Evolutionary conservation across 1,140 invertebrate genomes (phyloP).

Genomic region (Acromyrmex heyeri): DNA sequence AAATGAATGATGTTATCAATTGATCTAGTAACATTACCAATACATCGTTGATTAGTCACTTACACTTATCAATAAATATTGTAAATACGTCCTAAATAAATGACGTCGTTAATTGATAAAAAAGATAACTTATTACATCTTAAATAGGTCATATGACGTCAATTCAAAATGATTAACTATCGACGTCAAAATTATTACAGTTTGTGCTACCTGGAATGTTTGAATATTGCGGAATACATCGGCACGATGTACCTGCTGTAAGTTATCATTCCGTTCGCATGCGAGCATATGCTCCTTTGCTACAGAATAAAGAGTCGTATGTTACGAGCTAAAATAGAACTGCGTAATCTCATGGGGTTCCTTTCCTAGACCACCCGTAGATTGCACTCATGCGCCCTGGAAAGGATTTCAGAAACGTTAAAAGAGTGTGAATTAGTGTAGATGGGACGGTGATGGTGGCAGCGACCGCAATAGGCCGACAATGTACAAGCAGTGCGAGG

Average conservation of each 20-base stretch:
- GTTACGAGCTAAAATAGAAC: conserved; percentile 22
- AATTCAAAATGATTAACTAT: no score
- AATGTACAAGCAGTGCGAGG: conserved; percentile 34
- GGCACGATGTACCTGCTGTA: no score
- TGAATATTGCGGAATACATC: background rate
- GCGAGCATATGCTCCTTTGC: conserved; percentile 2
- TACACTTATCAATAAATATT: no score
- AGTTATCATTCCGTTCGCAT: conserved; percentile 40
- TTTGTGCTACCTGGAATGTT: no score
- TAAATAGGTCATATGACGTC: no score
- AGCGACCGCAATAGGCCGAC: background rate
- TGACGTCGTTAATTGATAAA: no score
- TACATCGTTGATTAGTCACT: no score
- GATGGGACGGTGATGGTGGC: conserved; percentile 63
- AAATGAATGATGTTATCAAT: no score
- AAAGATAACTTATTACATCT: no score
- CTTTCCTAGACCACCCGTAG: conserved; percentile 47
- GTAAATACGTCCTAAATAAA: no score
- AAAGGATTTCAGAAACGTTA: conserved; percentile 52
- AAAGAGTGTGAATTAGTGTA: conserved; percentile 69
- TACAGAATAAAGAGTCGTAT: conserved; percentile 14
- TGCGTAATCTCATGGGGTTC: conserved; percentile 17
- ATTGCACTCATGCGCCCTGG: conserved; percentile 67
- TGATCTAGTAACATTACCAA: no score
- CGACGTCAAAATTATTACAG: no score